Base-by-base conservation (phyloP, 2,113 vertebrate species). In the Romanogobio albipinnatus region DNA sequence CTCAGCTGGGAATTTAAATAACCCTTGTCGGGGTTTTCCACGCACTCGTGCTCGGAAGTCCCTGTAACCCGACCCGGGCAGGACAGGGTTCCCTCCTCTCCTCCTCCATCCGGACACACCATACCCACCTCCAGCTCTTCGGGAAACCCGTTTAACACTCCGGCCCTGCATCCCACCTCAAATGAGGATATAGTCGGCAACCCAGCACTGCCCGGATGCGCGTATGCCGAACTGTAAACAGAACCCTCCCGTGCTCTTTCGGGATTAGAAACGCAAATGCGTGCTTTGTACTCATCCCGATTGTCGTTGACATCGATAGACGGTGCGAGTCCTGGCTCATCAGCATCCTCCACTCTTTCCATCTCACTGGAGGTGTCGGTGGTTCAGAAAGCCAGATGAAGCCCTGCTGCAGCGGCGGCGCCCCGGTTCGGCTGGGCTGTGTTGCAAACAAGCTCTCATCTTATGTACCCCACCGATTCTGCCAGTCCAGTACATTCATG, bases 231-330 rank as follows among this genome's bases (percentile, higher is more conserved):
- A 51, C 1, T 9, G 61, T 81, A 81, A 81, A 81, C 61, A 81
- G 45, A 49, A 3, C 15, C 11, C 6, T 68, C 26, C 43, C 61
- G 61, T 22, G 24, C 43, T 15, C 62, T 26, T 14, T 76, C 80
- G 17, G 29, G 11, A 58, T 80, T 56, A 17, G 64, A 62, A 58
- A 14, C 75, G 53, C 19, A 82, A 59, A 64, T 3, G 76, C 17
- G 56, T 49, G 82, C n/a, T 61, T 81, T 56, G n/a, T 74, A 79
- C 29, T 15, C 85, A 15, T 89, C 89, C 76, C 91, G 91, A 80
- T 93, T 92, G 45, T 93, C 93, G 84, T 93, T 94, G 39, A 93
- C 53, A 86, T 94, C 92, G 76, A 92, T 88, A 14, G 79, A 56
- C 80, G 86, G 39, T 88, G 74, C 73, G 88, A 85, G 13, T 71